Conservation (phyloP, 2,797 vertebrate genomes). For the Propithecus deckenii region DNA sequence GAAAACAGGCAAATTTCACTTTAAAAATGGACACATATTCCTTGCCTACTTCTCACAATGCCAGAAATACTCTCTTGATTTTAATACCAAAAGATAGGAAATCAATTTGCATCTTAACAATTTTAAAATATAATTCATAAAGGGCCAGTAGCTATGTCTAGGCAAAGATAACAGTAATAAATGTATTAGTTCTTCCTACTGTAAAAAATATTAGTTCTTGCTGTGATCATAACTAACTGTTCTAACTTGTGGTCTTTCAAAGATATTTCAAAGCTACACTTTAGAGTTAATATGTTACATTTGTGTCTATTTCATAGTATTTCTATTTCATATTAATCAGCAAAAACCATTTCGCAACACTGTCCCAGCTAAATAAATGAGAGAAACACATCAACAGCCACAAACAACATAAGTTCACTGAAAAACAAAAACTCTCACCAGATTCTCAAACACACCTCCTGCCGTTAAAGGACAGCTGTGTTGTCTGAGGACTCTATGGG, state of each 20-base stretch:
- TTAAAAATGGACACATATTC: background rate
- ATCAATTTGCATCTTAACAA: background rate
- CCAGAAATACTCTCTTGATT: background rate
- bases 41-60: background rate
- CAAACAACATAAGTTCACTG: background rate
- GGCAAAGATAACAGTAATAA: background rate
- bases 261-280: slow-evolving; percentile 9
- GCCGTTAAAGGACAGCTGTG: slow-evolving; percentile 44
- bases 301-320: background rate
- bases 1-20: background rate
- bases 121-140: background rate
- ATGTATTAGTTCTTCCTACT: background rate
- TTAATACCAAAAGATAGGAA: background rate
- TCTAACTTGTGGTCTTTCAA: background rate
- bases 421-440: slow-evolving; percentile 13
- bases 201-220: background rate
- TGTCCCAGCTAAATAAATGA: slow-evolving; percentile 19
- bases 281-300: background rate
- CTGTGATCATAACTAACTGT: background rate
- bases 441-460: background rate
- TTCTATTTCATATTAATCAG: background rate
- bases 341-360: background rate
- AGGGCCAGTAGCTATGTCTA: background rate
- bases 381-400: background rate
- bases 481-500: background rate